Percentiles rank a stretch among this genome's conserved stretches.
Conservation (phyloP, 2,113 vertebrate genomes). For the Brachyhypopomus gauderio region DNA sequence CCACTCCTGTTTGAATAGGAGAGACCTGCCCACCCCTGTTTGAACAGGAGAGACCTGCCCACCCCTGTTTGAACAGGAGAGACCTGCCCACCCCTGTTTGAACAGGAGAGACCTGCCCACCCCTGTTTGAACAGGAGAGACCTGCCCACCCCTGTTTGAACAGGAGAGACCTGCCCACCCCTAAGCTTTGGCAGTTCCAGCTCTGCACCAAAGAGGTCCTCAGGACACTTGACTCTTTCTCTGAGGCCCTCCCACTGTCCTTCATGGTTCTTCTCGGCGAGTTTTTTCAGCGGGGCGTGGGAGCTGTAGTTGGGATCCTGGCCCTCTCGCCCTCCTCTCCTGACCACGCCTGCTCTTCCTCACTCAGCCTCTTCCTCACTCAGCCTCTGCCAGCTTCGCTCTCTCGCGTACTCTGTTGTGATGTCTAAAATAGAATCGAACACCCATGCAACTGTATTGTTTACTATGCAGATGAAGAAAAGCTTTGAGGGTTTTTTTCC, state of each 20-base stretch:
- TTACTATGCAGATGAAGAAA: constrained; percentile 90
- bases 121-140: constrained; percentile 4
- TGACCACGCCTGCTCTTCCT: not conserved
- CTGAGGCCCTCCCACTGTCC: constrained; percentile 18
- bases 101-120: constrained; percentile 1
- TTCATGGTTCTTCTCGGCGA: not conserved
- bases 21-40: constrained; percentile 25
- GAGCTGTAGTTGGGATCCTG: constrained; percentile 24
- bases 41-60: constrained; percentile 6
- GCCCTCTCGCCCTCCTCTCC: not conserved
- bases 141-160: constrained; percentile 28
- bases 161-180: not conserved
- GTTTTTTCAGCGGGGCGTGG: not conserved
- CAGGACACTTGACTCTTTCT: constrained; percentile 23
- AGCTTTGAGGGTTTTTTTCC: constrained; percentile 61
- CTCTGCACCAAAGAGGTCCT: constrained; percentile 69
- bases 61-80: too few species aligned
- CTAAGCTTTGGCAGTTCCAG: constrained; percentile 23
- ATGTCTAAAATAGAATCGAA: constrained; percentile 46
- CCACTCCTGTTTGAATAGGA: too few species aligned
- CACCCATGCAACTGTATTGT: constrained; percentile 78
- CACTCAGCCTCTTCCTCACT: constrained; percentile 51
- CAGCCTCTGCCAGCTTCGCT: constrained; percentile 50
- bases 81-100: constrained; percentile 25
- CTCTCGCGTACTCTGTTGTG: constrained; percentile 42